These are phyloP conservation scores for Dissostichus mawsoni DNA, from an alignment of 2,113 vertebrate species.

Conservation along the genomic window DNA sequence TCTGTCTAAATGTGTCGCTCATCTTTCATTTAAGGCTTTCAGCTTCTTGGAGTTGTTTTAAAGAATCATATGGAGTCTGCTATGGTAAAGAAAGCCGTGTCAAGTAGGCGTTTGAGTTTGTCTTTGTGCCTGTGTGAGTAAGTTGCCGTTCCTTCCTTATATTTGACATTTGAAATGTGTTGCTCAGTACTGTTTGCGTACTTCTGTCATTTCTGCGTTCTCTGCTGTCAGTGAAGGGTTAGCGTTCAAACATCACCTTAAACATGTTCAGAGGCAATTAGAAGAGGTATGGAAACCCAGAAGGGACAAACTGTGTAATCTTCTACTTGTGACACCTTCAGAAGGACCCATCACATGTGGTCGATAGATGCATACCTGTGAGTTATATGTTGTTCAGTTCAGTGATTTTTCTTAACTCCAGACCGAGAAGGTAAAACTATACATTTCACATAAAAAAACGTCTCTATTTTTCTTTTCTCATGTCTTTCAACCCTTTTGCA, in stretches of 20 bases:
- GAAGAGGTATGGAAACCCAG: neutral
- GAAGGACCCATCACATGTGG: neutral
- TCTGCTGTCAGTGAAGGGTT: neutral
- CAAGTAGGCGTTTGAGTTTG: neutral
- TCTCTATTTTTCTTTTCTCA: too few species aligned
- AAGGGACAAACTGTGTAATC: neutral
- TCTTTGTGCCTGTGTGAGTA: neutral
- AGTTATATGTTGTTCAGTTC: too few species aligned
- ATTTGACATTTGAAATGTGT: conserved; percentile 2
- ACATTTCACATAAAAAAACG: too few species aligned
- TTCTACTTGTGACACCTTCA: neutral
- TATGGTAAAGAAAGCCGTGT: conserved; percentile 11
- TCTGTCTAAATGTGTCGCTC: conserved; percentile 49
- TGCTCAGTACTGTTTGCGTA: neutral
- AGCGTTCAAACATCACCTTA: neutral
- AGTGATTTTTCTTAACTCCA: too few species aligned
- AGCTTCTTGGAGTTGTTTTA: neutral
- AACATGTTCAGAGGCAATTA: neutral
- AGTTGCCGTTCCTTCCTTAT: neutral
- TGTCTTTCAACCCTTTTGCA: too few species aligned
- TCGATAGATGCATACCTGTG: neutral
- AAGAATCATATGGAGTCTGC: conserved; percentile 13
- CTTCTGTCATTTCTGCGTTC: neutral
- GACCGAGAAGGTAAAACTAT: too few species aligned
- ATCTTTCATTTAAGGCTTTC: neutral